Conservation (phyloP, 2,797 vertebrate species). For the Lophius americanus region DNA sequence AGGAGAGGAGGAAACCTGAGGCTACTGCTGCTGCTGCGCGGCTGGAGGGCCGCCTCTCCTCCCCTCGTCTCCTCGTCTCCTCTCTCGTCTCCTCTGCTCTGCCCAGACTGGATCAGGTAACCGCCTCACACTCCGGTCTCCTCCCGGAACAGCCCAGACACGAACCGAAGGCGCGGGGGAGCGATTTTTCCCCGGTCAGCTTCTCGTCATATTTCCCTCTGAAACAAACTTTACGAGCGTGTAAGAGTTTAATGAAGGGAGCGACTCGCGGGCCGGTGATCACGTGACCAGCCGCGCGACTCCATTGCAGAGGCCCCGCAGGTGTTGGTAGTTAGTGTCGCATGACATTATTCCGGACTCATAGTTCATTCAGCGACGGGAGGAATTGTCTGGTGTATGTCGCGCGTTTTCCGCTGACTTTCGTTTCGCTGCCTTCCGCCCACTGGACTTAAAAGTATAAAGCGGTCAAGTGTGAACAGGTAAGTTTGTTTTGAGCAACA, state of each 20-base stretch:
- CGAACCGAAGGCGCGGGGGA: conserved; percentile 15
- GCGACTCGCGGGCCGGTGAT: conserved; percentile 8
- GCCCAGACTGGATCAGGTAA: conserved; percentile 74
- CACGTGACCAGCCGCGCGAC: conserved; percentile 22
- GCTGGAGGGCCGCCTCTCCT: conserved; percentile 39
- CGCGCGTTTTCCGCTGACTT: neutral
- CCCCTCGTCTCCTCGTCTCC: neutral
- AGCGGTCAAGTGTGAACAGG: conserved; percentile 42
- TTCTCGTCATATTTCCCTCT: neutral
- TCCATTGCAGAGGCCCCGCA: conserved; percentile 48
- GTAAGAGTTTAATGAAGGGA: conserved; percentile 17
- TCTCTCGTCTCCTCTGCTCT: conserved; percentile 17
- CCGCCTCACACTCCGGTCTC: conserved; percentile 38
- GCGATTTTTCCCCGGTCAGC: neutral
- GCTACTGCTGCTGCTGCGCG: conserved; percentile 25
- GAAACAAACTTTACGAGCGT: conserved; percentile 15
- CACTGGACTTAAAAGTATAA: conserved; percentile 19
- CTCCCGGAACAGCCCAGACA: conserved; percentile 18
- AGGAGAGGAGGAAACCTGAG: conserved; percentile 69
- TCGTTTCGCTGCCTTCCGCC: conserved; percentile 7
- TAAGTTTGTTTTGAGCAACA: conserved; percentile 21
- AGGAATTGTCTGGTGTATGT: neutral
- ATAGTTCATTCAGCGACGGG: neutral
- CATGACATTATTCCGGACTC: neutral
- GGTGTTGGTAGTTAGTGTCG: conserved; percentile 54